phyloP scores from a whole-genome alignment of 1,140 invertebrate species.

The Vanessa atalanta region DNA sequence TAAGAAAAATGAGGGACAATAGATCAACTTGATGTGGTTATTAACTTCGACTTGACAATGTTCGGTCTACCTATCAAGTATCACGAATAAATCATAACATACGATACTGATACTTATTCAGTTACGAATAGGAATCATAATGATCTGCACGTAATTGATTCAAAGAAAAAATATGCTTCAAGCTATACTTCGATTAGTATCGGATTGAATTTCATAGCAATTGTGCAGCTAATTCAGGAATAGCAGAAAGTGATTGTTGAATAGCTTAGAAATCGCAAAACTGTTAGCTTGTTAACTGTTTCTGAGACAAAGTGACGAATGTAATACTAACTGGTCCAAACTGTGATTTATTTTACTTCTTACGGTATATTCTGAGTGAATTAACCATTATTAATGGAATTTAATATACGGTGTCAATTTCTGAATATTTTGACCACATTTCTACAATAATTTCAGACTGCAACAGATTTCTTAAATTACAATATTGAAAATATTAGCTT shows the following conservation, averaged over 20 bases:
- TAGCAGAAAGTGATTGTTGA: slow-evolving; percentile 42
- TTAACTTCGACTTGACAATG: slow-evolving; percentile 37
- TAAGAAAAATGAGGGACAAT: slow-evolving; percentile 40
- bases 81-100: not conserved
- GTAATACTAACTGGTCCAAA: slow-evolving; percentile 32
- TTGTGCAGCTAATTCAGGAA: slow-evolving; percentile 35
- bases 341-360: slow-evolving; percentile 34
- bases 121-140: not conserved
- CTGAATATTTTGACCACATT: not conserved
- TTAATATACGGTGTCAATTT: not conserved
- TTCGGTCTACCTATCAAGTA: slow-evolving; percentile 14
- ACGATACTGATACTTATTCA: not conserved
- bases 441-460: too few relatives aligned
- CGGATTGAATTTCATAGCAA: slow-evolving; percentile 38
- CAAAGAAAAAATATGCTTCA: slow-evolving; percentile 6
- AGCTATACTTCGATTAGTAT: slow-evolving; percentile 29
- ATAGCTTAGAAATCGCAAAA: slow-evolving; percentile 38
- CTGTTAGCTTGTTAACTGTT: slow-evolving; percentile 36
- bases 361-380: slow-evolving; percentile 30
- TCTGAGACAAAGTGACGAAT: slow-evolving; percentile 43
- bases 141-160: not conserved
- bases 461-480: too few relatives aligned
- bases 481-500: too few relatives aligned
- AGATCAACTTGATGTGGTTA: slow-evolving; percentile 45
- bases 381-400: slow-evolving; percentile 24